Percentiles rank a stretch among this genome's conserved stretches.
phyloP scores from a whole-genome alignment of 2,888 invertebrate species.

The Orthosia gracilis region DNA sequence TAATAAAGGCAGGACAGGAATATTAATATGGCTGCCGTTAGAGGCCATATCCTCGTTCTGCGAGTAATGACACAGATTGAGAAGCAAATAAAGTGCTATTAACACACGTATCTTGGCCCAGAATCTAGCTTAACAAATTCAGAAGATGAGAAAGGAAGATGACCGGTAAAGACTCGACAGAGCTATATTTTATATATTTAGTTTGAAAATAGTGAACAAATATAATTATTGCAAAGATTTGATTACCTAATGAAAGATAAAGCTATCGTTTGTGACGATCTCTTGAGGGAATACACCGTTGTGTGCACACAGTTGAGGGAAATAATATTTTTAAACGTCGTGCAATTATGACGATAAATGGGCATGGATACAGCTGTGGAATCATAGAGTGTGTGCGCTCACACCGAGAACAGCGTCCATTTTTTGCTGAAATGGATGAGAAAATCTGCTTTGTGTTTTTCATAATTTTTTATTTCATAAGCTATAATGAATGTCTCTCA shows the following conservation, averaged over 20 bases:
- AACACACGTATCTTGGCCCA: background rate
- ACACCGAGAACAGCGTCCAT: background rate
- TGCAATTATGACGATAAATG: too few species aligned
- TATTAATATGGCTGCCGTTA: constrained; percentile 55
- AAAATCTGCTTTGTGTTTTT: background rate
- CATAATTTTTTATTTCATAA: too few species aligned
- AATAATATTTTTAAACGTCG: too few species aligned
- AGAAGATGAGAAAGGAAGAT: background rate
- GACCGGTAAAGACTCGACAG: background rate
- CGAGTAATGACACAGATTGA: constrained; percentile 40
- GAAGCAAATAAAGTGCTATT: constrained; percentile 42
- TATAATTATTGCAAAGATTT: background rate
- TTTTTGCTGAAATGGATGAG: background rate
- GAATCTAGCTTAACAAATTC: constrained; percentile 21
- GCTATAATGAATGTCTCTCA: too few species aligned
- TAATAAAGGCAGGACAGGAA: constrained; percentile 51
- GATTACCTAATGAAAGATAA: background rate
- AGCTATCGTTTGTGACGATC: background rate
- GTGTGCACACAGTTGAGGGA: too few species aligned
- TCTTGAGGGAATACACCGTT: background rate
- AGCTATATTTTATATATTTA: background rate
- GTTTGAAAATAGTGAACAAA: background rate
- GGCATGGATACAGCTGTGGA: background rate
- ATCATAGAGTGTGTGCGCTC: background rate
- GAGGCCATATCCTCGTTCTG: constrained; percentile 42